Percentiles rank a stretch among this genome's conserved stretches.
These are phyloP conservation scores for Nothocercus nigrocapillus DNA, from an alignment of 2,113 vertebrate species.

Conservation along the genomic window DNA sequence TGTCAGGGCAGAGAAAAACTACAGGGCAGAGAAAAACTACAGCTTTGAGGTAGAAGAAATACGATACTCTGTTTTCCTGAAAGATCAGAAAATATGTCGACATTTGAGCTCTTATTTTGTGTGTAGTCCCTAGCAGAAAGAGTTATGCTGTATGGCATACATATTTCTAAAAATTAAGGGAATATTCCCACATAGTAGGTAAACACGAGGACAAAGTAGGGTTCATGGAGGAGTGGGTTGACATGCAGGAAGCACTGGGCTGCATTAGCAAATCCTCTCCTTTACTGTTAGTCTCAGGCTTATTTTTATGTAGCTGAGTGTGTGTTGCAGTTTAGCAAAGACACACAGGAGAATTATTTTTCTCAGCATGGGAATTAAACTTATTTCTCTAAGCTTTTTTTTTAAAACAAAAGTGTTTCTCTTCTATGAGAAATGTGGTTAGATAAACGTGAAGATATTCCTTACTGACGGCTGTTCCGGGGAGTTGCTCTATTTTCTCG, in stretches of 20 bases:
- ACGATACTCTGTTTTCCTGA: not conserved
- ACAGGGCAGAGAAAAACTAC: not conserved
- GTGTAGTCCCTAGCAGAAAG: not conserved
- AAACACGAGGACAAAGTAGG: not conserved
- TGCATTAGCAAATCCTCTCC: not conserved
- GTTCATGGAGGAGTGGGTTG: not conserved
- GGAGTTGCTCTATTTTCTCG: conserved; percentile 22
- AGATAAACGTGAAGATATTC: not conserved
- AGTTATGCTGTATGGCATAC: not conserved
- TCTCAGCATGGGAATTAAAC: not conserved
- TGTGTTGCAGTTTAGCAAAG: not conserved
- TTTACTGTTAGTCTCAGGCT: not conserved
- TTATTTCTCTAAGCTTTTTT: not conserved
- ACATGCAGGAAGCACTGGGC: not conserved
- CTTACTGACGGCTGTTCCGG: not conserved
- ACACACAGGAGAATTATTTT: not conserved
- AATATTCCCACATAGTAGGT: not conserved
- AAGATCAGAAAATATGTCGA: not conserved
- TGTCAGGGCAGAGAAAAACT: not conserved
- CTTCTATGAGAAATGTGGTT: not conserved
- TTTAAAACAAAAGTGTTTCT: not conserved
- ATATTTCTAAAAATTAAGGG: not conserved
- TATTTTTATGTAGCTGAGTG: not conserved
- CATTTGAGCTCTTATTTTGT: not conserved
- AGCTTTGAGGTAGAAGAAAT: not conserved